phyloP scores from a whole-genome alignment of 2,888 invertebrate species.

The Hofmannophila pseudospretella region DNA sequence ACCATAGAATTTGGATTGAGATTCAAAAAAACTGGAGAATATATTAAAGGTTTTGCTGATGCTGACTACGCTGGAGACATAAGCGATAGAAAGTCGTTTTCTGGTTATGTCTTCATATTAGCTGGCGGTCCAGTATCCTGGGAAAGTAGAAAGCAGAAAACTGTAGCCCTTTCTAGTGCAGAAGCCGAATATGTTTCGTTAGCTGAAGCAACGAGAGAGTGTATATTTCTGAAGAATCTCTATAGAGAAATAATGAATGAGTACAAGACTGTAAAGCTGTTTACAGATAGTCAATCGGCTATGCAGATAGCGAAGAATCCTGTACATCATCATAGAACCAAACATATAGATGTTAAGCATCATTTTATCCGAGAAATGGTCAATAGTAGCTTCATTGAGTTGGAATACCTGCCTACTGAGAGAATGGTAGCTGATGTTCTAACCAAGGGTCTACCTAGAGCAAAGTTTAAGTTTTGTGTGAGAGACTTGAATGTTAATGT shows the following conservation, averaged over 20 bases:
- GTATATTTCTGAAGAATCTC: neutral
- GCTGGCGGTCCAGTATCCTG: neutral
- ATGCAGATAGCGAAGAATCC: slow-evolving; percentile 8
- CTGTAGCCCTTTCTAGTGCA: too few species aligned
- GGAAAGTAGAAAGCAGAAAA: too few species aligned
- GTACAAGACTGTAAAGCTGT: neutral
- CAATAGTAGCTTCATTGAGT: neutral
- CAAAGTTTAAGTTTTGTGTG: too few species aligned
- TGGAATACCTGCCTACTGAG: slow-evolving; percentile 9
- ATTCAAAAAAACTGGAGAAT: neutral
- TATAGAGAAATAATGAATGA: neutral
- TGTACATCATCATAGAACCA: slow-evolving; percentile 10
- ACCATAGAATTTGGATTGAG: neutral
- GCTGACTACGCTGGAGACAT: neutral
- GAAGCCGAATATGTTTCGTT: slow-evolving; percentile 1
- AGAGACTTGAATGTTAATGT: too few species aligned
- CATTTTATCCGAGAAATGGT: slow-evolving; percentile 10
- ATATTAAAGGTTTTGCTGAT: neutral
- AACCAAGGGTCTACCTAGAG: slow-evolving; percentile 3
- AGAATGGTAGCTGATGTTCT: slow-evolving; percentile 7
- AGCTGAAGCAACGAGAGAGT: neutral
- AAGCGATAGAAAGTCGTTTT: neutral
- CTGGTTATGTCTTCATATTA: neutral
- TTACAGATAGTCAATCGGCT: slow-evolving; percentile 10
- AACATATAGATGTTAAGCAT: slow-evolving; percentile 11